Conservation (phyloP, 2,797 vertebrate genomes). For the Buceros bicornis region DNA sequence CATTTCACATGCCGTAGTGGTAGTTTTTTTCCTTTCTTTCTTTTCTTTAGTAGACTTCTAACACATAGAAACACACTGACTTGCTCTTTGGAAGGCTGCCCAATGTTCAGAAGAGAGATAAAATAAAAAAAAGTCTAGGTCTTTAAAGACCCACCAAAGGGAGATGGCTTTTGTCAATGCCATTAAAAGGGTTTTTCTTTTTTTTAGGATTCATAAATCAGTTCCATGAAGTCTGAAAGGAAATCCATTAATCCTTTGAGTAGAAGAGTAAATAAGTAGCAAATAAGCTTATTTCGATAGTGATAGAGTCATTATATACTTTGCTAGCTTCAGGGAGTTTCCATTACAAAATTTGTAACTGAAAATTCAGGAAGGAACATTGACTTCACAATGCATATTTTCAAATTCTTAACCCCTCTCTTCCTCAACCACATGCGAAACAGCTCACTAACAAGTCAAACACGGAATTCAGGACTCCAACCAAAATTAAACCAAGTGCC, state of each 20-base stretch:
- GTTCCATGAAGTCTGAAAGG: neutral
- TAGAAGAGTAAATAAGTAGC: neutral
- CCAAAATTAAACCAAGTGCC: neutral
- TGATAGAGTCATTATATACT: neutral
- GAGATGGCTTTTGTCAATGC: neutral
- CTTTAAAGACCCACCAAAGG: neutral
- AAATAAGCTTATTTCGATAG: neutral
- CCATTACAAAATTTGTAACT: neutral
- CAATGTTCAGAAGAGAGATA: neutral
- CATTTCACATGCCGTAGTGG: neutral
- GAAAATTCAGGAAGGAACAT: neutral
- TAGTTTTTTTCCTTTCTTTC: neutral
- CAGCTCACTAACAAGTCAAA: neutral
- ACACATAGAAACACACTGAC: neutral
- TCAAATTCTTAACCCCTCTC: neutral
- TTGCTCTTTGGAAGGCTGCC: neutral
- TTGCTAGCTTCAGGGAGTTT: neutral
- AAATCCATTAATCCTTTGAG: neutral
- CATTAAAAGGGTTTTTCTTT: neutral
- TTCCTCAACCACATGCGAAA: neutral
- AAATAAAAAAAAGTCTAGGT: neutral
- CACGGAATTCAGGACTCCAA: neutral
- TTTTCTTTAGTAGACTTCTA: neutral
- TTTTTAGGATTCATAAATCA: neutral
- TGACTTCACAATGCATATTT: neutral